Evolutionary conservation across 2,888 invertebrate genomes (phyloP).

Genomic region (Leptopilina myrica): DNA sequence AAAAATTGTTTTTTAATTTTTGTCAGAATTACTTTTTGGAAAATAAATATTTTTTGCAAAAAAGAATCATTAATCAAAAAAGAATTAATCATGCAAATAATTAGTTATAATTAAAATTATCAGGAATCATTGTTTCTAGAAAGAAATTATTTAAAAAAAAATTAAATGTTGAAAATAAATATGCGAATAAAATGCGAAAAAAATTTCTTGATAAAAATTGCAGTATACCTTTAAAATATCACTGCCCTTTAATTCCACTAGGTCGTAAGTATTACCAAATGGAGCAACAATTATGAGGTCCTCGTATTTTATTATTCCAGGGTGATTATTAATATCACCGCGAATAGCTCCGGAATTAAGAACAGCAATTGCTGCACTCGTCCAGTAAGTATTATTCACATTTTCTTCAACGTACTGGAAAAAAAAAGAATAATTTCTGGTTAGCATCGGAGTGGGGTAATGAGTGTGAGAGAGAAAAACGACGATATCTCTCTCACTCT

Average conservation of each 20-base stretch:
- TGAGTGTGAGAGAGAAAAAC: too few relatives aligned
- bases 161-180: too few relatives aligned
- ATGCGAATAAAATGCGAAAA: not conserved
- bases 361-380: slow-evolving; percentile 82
- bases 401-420: slow-evolving; percentile 78
- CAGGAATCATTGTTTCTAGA: too few relatives aligned
- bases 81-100: too few relatives aligned
- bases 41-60: too few relatives aligned
- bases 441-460: too few relatives aligned
- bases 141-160: too few relatives aligned
- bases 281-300: slow-evolving; percentile 85
- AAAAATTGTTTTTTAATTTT: too few relatives aligned
- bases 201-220: not conserved
- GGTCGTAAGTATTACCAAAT: slow-evolving; percentile 86
- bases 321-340: slow-evolving; percentile 80
- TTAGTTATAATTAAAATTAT: too few relatives aligned
- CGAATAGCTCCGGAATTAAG: slow-evolving; percentile 85
- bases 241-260: slow-evolving; percentile 84
- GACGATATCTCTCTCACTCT: too few relatives aligned
- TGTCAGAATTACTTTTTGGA: too few relatives aligned
- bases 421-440: not conserved
- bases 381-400: slow-evolving; percentile 79
- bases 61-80: too few relatives aligned
- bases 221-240: slow-evolving; percentile 77
- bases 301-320: slow-evolving; percentile 80